Evolutionary conservation across 2,888 invertebrate genomes (phyloP).

Genomic region (Acleris cristana): DNA sequence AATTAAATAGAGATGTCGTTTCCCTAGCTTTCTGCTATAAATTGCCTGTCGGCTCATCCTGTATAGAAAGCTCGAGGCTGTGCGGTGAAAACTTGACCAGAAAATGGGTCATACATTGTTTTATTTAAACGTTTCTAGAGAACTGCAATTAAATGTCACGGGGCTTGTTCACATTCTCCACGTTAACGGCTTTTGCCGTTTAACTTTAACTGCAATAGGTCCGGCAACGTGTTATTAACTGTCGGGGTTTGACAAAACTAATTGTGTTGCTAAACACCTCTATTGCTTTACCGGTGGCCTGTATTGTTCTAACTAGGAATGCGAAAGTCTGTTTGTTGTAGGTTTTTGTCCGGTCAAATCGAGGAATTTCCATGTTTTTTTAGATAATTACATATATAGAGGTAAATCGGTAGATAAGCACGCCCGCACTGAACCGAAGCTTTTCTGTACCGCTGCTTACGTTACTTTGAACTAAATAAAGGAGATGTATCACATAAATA

Average conservation of each 20-base stretch:
- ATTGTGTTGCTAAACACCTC: background rate
- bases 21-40: conserved; percentile 24
- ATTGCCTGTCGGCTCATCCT: conserved; percentile 22
- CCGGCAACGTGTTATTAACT: conserved; percentile 20
- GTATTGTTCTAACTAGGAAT: background rate
- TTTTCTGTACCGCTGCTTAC: conserved; percentile 16
- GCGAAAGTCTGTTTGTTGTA: no score
- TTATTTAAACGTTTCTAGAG: conserved; percentile 28
- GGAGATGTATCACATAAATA: no score
- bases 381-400: background rate
- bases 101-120: conserved; percentile 37
- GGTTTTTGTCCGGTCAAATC: no score
- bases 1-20: conserved; percentile 16
- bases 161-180: conserved; percentile 23
- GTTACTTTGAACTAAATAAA: conserved; percentile 18
- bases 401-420: conserved; percentile 18
- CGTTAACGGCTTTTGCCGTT: conserved; percentile 19
- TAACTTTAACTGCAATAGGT: conserved; percentile 3
- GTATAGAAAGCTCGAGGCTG: conserved; percentile 26
- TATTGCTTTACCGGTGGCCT: background rate
- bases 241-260: background rate
- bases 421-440: conserved; percentile 12
- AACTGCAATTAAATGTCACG: conserved; percentile 31
- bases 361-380: no score
- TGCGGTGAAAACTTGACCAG: conserved; percentile 33